Evolutionary conservation across 2,113 vertebrate species (phyloP).

Genomic region (Misgurnus mizolepis): DNA sequence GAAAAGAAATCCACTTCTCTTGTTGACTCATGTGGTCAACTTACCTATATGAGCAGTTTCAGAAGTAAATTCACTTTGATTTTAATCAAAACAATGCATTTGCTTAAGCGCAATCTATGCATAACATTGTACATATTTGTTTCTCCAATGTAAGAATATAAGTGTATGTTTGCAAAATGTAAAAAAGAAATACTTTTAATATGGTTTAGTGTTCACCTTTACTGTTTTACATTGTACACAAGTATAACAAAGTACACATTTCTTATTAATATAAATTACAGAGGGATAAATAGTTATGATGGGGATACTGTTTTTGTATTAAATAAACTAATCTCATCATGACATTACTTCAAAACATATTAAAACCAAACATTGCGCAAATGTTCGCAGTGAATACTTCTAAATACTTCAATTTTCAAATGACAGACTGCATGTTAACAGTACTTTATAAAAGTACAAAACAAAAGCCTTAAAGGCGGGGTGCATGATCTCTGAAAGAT

Average conservation of each 20-base stretch:
- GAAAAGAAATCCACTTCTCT: conserved; percentile 4
- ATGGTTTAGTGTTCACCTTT: conserved; percentile 6
- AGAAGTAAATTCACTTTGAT: background rate
- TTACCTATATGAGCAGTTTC: background rate
- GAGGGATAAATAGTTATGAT: background rate
- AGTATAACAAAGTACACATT: background rate
- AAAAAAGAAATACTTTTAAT: conserved; percentile 16
- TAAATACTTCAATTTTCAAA: background rate
- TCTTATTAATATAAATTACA: conserved; percentile 7
- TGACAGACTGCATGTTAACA: conserved; percentile 4
- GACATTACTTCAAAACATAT: background rate
- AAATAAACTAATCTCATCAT: conserved; percentile 1
- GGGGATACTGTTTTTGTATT: background rate
- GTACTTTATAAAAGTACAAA: background rate
- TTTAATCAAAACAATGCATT: conserved; percentile 15
- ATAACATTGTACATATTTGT: background rate
- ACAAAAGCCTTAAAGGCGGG: background rate
- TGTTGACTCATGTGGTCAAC: too few species aligned
- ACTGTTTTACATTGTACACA: conserved; percentile 8
- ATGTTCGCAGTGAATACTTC: conserved; percentile 8
- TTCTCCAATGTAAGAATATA: conserved; percentile 8
- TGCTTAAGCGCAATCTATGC: background rate
- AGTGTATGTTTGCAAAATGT: background rate
- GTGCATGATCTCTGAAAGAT: too few species aligned
- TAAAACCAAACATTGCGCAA: background rate